phyloP scores from a whole-genome alignment of 2,113 vertebrate species.

The Caretta caretta region DNA sequence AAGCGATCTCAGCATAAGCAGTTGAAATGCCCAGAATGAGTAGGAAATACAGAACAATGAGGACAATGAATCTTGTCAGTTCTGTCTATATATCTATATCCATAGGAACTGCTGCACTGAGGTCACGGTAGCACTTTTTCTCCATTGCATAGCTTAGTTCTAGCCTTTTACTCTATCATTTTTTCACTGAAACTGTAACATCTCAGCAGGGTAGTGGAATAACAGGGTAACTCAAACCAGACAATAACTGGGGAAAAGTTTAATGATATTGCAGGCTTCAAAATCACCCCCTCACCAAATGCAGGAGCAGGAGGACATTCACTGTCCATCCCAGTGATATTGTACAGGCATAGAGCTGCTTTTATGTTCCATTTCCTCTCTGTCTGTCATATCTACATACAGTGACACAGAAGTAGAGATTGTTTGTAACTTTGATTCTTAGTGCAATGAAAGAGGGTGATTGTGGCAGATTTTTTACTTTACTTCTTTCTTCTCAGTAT shows the following conservation, averaged over 20 bases:
- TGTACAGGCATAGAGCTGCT: background rate
- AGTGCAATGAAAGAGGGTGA: background rate
- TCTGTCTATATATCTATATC: background rate
- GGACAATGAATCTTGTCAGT: background rate
- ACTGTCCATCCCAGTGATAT: background rate
- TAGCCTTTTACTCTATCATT: background rate
- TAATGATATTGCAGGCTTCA: background rate
- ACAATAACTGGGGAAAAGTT: constrained; percentile 14
- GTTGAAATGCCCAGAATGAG: background rate
- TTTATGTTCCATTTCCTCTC: background rate
- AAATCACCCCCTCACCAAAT: constrained; percentile 40
- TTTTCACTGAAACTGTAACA: background rate
- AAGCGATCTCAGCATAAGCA: background rate
- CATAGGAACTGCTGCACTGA: background rate
- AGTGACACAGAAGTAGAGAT: background rate
- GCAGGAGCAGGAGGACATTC: background rate
- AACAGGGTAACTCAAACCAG: background rate
- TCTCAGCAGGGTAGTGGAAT: background rate
- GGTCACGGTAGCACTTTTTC: no score
- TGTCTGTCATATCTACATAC: background rate
- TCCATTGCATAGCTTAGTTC: background rate
- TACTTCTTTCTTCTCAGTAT: background rate
- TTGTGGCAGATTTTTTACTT: background rate
- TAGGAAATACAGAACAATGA: background rate
- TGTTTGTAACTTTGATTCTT: background rate